Evolutionary conservation across 2,113 vertebrate genomes (phyloP), one percentile per base, ranked within the genome.

Genomic region (Buteo buteo): DNA sequence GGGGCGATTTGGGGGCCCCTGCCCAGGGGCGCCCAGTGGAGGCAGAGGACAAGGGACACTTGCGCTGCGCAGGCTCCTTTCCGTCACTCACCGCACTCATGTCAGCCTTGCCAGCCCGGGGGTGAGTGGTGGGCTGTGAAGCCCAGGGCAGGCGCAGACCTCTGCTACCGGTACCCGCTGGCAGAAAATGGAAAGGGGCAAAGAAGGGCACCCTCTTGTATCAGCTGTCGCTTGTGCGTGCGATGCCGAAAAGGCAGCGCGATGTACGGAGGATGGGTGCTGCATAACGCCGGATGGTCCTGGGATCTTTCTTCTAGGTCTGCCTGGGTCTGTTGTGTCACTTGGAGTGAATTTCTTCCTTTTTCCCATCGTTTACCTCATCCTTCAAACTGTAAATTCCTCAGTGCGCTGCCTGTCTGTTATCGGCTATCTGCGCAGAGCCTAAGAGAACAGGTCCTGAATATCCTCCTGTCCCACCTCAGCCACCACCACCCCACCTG

Each of bases 201-300:
- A 71, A 85, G 50, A 76, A 64, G 19, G 24, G 44, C 10, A 80
- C 1, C 11, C 13, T 36, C 49, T 47, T 52, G 2, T 3, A 40
- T 24, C 45, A 38, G 36, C 36, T 57, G 40, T 29, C 0, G 0
- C 21, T 66, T 17, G 15, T 28, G 34, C 1, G 2, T 15, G 45
- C 2, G 7, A 45, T 45, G 80, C 21, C 21, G 2, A 57, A 67
- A 64, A 87, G n/a, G 34, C 57, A 57, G 38, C 5, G n/a, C 0
- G 0, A 15, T 3, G 32, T 45, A 40, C 0, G 0, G 47, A 64
- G 13, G 18, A 13, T 6, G 15, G 16, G 28, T 52, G 42, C 65
- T 61, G 38, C 18, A 0, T 15, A 42, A 77, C 0, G 0, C 24
- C 34, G 26, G 13, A 7, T 44, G 29, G 28, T 29, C 29, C 54